Evolutionary conservation across 2,113 vertebrate genomes (phyloP), one percentile per base, ranked within the genome.

Genomic region (Hippoglossus stenolepis): DNA sequence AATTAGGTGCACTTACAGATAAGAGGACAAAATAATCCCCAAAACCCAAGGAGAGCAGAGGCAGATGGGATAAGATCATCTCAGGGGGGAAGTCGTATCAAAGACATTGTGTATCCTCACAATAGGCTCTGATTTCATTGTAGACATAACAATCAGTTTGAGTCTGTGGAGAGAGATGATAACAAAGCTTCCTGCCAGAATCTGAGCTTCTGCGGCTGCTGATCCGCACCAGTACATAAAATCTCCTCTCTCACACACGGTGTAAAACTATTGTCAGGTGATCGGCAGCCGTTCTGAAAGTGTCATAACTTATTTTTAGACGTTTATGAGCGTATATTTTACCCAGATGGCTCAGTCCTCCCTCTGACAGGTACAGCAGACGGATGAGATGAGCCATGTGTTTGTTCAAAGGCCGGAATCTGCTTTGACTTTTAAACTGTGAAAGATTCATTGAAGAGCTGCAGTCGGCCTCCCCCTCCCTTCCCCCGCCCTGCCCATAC

Each of bases 371-470:
- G 40, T 68, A 63, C 82, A 61, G 72, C 11, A 43, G 70, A 89
- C 45, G 26, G 71, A 84, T 80, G 72, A 83, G 72, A 76, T 5
- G 40, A 54, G 65, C 51, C 77, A 49, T 72, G 54, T 35, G 66
- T 26, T 35, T 24, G 65, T 84, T 87, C 85, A 80, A 82, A 87
- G 75, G 81, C 78, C 59, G 24, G 24, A 83, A 82, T 86, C 83
- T 75, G 83, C 68, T 88, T 70, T 62, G 85, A 85, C 47, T 85
- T 73, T 61, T 28, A 43, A 53, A 31, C 63, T 60, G 24, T 61
- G 65, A 86, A 54, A 69, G 62, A 47, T 69, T 79, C 20, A 76
- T n/a, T 54, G 72, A 83, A 47, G 67, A 28, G 23, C 68, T n/a
- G 57, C 64, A 64, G 17, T 80, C 47, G 6, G 59, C 60, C 80